Percentiles rank a stretch among this genome's conserved stretches.
These are phyloP conservation scores for Sitta europaea DNA, from an alignment of 2,113 vertebrate genomes.

Conservation along the genomic window DNA sequence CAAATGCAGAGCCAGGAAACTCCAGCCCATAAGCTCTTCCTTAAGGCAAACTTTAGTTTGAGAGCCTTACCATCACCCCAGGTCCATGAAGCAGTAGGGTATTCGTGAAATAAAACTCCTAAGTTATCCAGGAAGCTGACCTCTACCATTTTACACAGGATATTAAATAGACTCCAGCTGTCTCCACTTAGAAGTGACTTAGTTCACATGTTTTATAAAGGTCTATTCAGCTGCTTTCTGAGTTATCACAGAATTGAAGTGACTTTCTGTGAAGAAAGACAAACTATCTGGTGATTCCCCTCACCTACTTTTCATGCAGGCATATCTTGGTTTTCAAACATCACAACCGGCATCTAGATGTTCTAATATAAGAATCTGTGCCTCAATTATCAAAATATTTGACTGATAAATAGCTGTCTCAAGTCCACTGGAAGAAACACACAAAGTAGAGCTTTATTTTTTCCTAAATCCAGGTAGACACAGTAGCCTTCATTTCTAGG, in stretches of 20 bases:
- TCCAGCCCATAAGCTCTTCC: not conserved
- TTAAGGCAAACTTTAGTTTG: rapidly evolving
- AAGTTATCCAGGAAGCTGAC: constrained; percentile 54
- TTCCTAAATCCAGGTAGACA: not conserved
- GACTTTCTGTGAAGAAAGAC: not conserved
- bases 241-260: not conserved
- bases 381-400: not conserved
- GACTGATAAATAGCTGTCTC: not conserved
- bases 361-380: not conserved
- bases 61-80: not conserved
- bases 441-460: not conserved
- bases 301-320: not conserved
- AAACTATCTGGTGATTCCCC: not conserved
- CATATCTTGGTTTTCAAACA: not conserved
- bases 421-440: not conserved
- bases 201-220: constrained; percentile 22
- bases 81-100: not conserved
- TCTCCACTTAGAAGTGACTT: constrained; percentile 51
- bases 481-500: not conserved
- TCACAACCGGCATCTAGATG: not conserved
- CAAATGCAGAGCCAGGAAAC: not conserved
- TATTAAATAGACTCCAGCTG: constrained; percentile 54
- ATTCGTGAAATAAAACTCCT: not conserved
- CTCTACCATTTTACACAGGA: constrained; percentile 48
- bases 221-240: not conserved